Evolutionary conservation across 2,888 invertebrate genomes (phyloP), one percentile per base, ranked within the genome.

Genomic region (Leptodirus hochenwartii): DNA sequence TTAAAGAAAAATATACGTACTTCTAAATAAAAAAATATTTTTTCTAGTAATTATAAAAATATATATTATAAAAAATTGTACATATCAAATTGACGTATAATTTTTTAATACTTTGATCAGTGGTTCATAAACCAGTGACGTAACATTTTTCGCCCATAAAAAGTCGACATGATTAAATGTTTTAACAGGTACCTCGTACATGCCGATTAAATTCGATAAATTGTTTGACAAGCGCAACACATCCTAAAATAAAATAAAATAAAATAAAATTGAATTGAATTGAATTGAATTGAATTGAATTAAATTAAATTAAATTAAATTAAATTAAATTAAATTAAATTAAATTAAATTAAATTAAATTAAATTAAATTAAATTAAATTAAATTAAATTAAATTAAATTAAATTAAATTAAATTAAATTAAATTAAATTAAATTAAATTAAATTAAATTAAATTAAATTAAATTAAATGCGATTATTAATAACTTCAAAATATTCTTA

Each of bases 111-210:
- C 10, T 3, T 30, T 16, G 11, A 30, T 22, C 27, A 53, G 29
- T 9, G 45, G 49, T 29, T 53, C 33, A 43, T 73, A 76, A 3
- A 77, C 65, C 6, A 75, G 50, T 35, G 53, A 54, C 0, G 61
- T 61, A 1, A 68, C 72, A 42, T 76, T 66, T 8, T 59, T 59
- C 1, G 65, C 76, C 59, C 64, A 77, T 5, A 78, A 41, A 44
- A 75, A 80, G 47, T 80, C 79, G 9, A 78, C 54, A 41, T 80
- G 80, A 47, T 75, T 78, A 43, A 78, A 80, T 29, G 64, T 58
- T 27, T 64, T 53, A 25, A 62, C 53, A 1, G 70, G 63, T 8
- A 80, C 65, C 40, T 64, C 53, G 40, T 67, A 69, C 43, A 64
- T 56, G 17, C 64, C 67, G 27, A 68, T 57, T 2, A 47, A 58